Evolutionary conservation across 1,140 invertebrate genomes (phyloP), one percentile per base, ranked within the genome.

Genomic region (Achatina immaculata): DNA sequence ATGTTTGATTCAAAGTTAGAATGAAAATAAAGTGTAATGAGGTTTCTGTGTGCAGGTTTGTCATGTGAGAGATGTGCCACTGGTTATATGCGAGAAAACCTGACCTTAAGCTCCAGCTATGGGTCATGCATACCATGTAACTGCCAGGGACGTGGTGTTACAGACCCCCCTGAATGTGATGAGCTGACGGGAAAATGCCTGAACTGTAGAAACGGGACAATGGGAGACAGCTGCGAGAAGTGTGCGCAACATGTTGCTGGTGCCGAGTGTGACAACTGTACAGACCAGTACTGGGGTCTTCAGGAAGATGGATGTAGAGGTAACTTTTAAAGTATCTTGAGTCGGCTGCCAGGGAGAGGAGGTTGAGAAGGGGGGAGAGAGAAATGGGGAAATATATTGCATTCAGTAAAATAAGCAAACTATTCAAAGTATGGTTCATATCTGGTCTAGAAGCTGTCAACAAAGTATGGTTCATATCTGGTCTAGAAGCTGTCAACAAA

Each of bases 181-280:
- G 81, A 82, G 58, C 45, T 11, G 74, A 97, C 95, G 0, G 98
- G 98, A 34, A 94, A 94, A 45, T 99, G 98, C 92, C 94, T 95
- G 55, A 94, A 95, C 82, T 99, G 98, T 89, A 93, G 94, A 82
- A 96, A 98, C 89, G 95, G 93, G 71, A 98, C 97, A 0, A 94
- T 94, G 78, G 97, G 97, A 19, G 94, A 94, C 83, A 93, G 95
- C 83, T 99, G 97, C 91, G 97, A 98, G 86, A 92, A 89, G 68
- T 99, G 98, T 90, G 91, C 95, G 68, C 95, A 40, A 11, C 31
- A 81, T 77, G 83, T 84, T 45, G 45, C 68, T 38, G 78, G 55
- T 0, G 19, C 65, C 9, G 19, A 79, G 1, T 86, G 86, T 81
- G 38, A 78, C 24, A 48, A 58, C 24, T 86, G 86, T 68, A 65